Evolutionary conservation across 2,888 invertebrate species (phyloP).

Genomic region (Brenthis daphne): DNA sequence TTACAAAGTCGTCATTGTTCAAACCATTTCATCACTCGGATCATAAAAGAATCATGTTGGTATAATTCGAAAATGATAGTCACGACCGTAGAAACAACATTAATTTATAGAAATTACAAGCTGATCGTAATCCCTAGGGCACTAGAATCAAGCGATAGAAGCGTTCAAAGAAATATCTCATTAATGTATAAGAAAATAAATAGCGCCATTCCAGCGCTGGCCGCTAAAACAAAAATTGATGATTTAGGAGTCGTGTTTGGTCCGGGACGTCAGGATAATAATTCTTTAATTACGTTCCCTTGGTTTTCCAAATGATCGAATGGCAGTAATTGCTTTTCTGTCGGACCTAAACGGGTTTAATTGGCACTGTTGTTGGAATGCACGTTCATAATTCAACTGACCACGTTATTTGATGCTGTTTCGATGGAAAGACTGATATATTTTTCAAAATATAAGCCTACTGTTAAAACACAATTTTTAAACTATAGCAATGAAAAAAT

Average conservation of each 20-base stretch:
- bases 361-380: constrained; percentile 48
- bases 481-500: too few species aligned
- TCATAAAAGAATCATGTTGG: background rate
- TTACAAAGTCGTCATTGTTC: background rate
- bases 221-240: constrained; percentile 46
- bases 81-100: constrained; percentile 14
- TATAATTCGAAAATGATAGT: constrained; percentile 16
- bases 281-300: constrained; percentile 67
- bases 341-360: constrained; percentile 60
- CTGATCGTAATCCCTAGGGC: constrained; percentile 19
- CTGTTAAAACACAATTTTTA: background rate
- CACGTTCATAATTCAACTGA: constrained; percentile 31
- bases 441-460: background rate
- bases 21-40: background rate
- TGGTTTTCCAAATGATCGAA: constrained; percentile 68
- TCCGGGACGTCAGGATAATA: constrained; percentile 59
- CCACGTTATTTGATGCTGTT: constrained; percentile 25
- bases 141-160: constrained; percentile 4
- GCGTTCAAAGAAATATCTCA: background rate
- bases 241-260: constrained; percentile 57
- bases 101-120: constrained; percentile 48
- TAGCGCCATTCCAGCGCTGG: constrained; percentile 17
- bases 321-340: constrained; percentile 72
- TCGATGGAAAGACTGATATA: background rate
- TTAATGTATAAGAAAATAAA: constrained; percentile 4